Conservation (phyloP, 2,113 vertebrate genomes). For the Gadus chalcogrammus region DNA sequence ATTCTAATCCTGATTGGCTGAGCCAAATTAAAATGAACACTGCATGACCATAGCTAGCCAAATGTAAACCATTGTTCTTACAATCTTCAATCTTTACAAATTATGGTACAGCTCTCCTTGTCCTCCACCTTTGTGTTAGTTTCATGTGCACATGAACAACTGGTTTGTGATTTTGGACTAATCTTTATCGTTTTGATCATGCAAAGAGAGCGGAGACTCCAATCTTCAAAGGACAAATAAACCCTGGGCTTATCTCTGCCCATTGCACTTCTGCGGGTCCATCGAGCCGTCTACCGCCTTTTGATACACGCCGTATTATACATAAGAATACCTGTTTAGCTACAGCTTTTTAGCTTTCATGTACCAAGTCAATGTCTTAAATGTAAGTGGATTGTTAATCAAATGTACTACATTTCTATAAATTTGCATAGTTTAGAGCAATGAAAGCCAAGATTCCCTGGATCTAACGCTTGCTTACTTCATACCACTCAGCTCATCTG, state of each 20-base stretch:
- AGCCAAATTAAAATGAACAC: too few species aligned
- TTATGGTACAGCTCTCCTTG: background rate
- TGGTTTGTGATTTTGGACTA: constrained; percentile 1
- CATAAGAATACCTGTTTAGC: too few species aligned
- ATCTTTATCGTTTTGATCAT: constrained; percentile 35
- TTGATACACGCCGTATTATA: background rate
- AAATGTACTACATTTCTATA: too few species aligned
- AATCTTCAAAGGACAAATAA: constrained; percentile 30
- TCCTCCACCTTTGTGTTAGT: background rate
- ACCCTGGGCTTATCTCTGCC: constrained; percentile 38
- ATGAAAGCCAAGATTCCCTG: too few species aligned
- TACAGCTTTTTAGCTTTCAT: too few species aligned
- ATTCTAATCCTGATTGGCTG: too few species aligned
- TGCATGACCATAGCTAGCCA: too few species aligned
- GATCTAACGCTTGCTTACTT: background rate
- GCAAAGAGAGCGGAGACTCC: constrained; percentile 27
- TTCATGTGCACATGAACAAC: background rate
- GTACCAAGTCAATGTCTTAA: too few species aligned
- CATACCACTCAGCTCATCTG: constrained; percentile 9
- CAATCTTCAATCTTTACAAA: background rate
- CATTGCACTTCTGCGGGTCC: constrained; percentile 13
- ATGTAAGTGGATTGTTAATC: too few species aligned
- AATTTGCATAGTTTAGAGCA: too few species aligned
- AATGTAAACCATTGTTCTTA: too few species aligned
- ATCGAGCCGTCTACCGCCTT: constrained; percentile 4